Evolutionary conservation across 2,888 invertebrate genomes (phyloP).

Genomic region (Doris montereyensis): DNA sequence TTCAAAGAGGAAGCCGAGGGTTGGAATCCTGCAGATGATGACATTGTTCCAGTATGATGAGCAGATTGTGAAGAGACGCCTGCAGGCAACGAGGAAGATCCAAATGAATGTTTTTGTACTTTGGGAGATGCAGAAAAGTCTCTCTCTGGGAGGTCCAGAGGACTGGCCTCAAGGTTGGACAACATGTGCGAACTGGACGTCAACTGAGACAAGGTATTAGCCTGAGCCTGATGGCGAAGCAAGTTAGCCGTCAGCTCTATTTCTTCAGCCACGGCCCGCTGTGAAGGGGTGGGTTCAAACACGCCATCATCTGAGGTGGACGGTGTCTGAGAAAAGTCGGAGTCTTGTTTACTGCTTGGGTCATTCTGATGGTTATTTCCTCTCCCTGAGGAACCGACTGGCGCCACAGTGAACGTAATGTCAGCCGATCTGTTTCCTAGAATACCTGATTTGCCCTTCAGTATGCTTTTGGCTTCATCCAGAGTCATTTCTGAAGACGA

Average conservation of each 20-base stretch:
- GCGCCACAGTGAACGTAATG: neutral
- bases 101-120: too few species aligned
- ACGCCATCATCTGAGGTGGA: conserved; percentile 36
- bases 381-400: neutral
- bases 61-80: too few species aligned
- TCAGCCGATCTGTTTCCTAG: conserved; percentile 41
- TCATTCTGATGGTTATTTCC: neutral
- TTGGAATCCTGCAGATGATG: too few species aligned
- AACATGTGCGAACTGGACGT: conserved; percentile 4
- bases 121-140: conserved; percentile 45
- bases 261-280: conserved; percentile 47
- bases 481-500: conserved; percentile 57
- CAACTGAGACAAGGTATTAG: neutral
- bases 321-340: conserved; percentile 22
- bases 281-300: conserved; percentile 39
- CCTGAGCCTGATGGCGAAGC: conserved; percentile 45
- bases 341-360: neutral
- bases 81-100: too few species aligned
- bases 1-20: too few species aligned
- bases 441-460: conserved; percentile 63
- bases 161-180: conserved; percentile 54
- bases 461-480: conserved; percentile 64
- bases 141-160: conserved; percentile 59
- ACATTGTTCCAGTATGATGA: too few species aligned
- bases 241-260: conserved; percentile 58